Base-by-base conservation (phyloP, 2,113 vertebrate species). In the Rutilus rutilus region DNA sequence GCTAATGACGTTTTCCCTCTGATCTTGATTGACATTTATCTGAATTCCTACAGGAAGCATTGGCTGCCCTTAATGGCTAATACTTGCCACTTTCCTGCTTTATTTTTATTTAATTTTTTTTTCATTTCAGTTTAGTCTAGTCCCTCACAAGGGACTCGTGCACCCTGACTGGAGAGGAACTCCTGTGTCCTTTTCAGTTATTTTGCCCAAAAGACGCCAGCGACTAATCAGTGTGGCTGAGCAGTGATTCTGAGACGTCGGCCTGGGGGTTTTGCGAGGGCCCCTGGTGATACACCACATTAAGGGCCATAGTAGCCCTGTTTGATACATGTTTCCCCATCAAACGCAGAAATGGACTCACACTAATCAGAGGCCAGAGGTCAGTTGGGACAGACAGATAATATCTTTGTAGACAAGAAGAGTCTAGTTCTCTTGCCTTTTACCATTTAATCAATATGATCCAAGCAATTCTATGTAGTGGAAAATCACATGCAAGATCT, bases 211-310 rank as follows among this genome's bases (percentile, higher is more conserved):
- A 78, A 88, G 88, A 88, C 84, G 87, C 89, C 91, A 87, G 47
- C 52, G 78, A 79, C 88, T 86, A 89, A 92, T 92, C 91, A 84
- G 91, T 30, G 90, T 94, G 94, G 94, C 93, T 91, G 92, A 89
- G 91, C 92, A 74, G 86, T 90, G 93, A 65, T 9, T 60, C 67
- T 69, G 17, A 80, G 50, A 47, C 54, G n/a, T 39, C 3, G 64
- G 39, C 82, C 52, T 73, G 39, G 21, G 50, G 78, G 39, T 64
- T 78, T 83, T 57, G 33, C 12, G 30, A 62, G 64, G 71, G n/a
- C 39, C 47, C 54, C 62, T 65, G 60, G 17, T 75, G 74, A 86
- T 75, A 74, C 67, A 23, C 67, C 75, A 25, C 82, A 82, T 86
- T 84, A 84, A 87, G 71, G 50, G 21, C 82, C 82, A 64, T 17